phyloP scores from a whole-genome alignment of 2,888 invertebrate genomes.

The Elmis aenea region DNA sequence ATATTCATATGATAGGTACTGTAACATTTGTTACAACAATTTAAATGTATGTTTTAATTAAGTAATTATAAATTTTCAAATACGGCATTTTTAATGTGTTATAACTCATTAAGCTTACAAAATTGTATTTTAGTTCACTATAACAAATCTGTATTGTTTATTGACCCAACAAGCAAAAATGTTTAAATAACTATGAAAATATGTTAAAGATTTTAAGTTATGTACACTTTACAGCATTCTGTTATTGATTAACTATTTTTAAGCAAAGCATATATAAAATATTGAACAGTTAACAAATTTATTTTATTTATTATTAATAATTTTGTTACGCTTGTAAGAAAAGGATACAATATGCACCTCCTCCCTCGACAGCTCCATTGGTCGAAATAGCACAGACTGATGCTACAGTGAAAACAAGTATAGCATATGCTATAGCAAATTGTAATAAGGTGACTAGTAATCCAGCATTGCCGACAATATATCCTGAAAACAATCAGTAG shows the following conservation, averaged over 20 bases:
- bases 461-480: constrained; percentile 95
- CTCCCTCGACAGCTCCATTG: constrained; percentile 98
- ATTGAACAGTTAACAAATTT: no score
- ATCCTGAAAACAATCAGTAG: constrained; percentile 61
- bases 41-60: background rate
- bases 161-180: no score
- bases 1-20: constrained; percentile 1
- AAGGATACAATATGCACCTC: constrained; percentile 99
- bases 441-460: constrained; percentile 79
- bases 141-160: no score
- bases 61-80: background rate
- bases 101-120: no score
- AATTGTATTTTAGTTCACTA: no score
- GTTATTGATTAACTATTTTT: no score
- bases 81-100: no score
- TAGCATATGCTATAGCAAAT: constrained; percentile 90
- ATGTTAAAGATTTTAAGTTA: no score
- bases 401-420: constrained; percentile 90
- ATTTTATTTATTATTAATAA: constrained; percentile 3
- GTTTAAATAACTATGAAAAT: no score
- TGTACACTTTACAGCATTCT: no score
- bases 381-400: constrained; percentile 98
- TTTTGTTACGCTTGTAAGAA: constrained; percentile 22
- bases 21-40: background rate
- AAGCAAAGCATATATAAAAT: no score